Base-by-base conservation (phyloP, 2,113 vertebrate species). In the Plecotus auritus region DNA sequence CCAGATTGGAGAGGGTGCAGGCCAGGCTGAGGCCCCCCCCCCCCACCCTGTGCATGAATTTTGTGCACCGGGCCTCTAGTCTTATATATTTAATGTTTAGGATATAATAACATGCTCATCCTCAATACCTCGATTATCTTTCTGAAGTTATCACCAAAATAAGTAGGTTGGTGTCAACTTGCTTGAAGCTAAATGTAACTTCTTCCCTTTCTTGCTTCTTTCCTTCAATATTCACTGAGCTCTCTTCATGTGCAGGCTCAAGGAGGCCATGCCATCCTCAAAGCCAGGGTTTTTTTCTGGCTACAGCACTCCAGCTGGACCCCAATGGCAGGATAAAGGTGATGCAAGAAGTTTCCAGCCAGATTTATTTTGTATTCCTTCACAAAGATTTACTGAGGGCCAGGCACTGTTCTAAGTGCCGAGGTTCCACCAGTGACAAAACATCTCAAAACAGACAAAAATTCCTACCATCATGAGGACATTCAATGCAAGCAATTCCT, bases 1-100 rank as follows among this genome's bases (percentile, higher is more conserved):
- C 12, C 47, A 49, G 47, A 49, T 49, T 49, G 37, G 3, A 40
- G 37, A 40, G 37, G 37, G 4, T 40, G 37, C 37, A 40, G 37
- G 37, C 37, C 37, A 40, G 37, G 37, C 37, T 40, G 37, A 40
- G 37, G 3, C 37, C 37, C 37, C 37, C 37, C 37, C 4, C 37
- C 37, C 4, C 37, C 37, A 4, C 37, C 37, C 37, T 4, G 4
- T 40, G 37, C 37, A 40, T 40, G 37, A 40, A 40, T 49, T 49
- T 49, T 49, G 47, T 49, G 47, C 47, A 49, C 47, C 3, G 11
- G 47, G 47, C 47, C 47, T 49, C 47, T 49, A 49, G 47, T 49
- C 86, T 96, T 91, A 72, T n/a, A 51, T 69, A 87, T 23, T 84
- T 84, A 94, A 74, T 64, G 30, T 87, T 81, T 51, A 81, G 9